Conservation (phyloP, 1,140 invertebrate genomes). For the Listronotus bonariensis region DNA sequence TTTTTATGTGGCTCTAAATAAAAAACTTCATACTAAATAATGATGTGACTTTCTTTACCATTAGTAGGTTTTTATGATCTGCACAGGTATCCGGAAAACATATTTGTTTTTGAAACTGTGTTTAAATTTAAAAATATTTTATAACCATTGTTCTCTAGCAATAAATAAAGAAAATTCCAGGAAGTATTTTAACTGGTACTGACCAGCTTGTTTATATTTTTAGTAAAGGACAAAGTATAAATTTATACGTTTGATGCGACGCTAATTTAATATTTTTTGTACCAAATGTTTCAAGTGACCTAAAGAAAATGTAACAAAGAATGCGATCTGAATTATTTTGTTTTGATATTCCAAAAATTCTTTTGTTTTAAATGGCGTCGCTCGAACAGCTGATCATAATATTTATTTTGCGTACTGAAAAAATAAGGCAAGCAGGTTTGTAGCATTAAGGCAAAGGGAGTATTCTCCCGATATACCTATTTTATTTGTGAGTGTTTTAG, state of each 20-base stretch:
- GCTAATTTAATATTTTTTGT: background rate
- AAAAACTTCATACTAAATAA: too few relatives aligned
- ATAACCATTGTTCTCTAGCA: too few relatives aligned
- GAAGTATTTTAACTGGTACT: too few relatives aligned
- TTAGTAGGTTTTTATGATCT: too few relatives aligned
- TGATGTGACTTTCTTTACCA: too few relatives aligned
- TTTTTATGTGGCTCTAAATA: too few relatives aligned
- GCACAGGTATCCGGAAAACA: background rate
- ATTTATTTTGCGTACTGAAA: background rate
- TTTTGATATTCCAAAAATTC: background rate
- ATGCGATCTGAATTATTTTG: background rate
- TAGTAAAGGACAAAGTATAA: constrained; percentile 5
- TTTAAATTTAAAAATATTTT: too few relatives aligned
- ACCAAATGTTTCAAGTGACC: background rate
- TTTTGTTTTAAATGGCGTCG: background rate
- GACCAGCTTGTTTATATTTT: background rate
- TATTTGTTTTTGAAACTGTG: background rate
- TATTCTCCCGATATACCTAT: background rate
- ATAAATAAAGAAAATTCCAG: too few relatives aligned
- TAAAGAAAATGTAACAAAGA: background rate
- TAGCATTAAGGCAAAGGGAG: background rate
- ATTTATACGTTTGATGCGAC: constrained; percentile 6
- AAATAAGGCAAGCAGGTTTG: constrained; percentile 1
- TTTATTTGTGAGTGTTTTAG: background rate
- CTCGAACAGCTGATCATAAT: too few relatives aligned